phyloP scores from a whole-genome alignment of 2,888 invertebrate species.

The Sinelater perroti region DNA sequence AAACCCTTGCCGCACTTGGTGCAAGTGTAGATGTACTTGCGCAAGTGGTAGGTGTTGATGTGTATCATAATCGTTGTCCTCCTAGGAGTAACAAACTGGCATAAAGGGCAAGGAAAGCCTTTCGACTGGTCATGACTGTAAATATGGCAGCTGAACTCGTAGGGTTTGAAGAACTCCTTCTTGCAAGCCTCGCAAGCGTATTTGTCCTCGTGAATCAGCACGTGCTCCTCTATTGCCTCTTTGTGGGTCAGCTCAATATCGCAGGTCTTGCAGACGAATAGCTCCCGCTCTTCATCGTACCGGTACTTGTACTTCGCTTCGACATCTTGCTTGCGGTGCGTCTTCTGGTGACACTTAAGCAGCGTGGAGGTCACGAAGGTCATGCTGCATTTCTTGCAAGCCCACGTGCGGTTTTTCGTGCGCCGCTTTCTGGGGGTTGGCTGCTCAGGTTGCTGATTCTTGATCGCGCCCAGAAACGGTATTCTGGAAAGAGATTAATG shows the following conservation, averaged over 20 bases:
- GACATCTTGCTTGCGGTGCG: constrained; percentile 20
- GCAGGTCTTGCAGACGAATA: constrained; percentile 40
- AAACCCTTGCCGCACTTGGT: constrained; percentile 66
- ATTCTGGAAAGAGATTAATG: no score
- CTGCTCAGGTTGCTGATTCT: no score
- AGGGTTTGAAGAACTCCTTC: constrained; percentile 52
- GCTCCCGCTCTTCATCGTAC: constrained; percentile 48
- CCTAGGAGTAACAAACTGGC: constrained; percentile 49
- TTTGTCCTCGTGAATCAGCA: constrained; percentile 33
- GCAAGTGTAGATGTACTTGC: constrained; percentile 62
- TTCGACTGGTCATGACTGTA: constrained; percentile 51
- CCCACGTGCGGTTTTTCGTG: not conserved
- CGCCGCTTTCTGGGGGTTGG: not conserved
- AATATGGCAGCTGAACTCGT: constrained; percentile 53
- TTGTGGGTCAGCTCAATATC: constrained; percentile 29
- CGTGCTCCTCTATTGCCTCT: constrained; percentile 37
- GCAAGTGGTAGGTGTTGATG: constrained; percentile 53
- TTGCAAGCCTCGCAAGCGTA: constrained; percentile 50
- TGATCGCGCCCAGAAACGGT: no score
- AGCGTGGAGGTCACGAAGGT: not conserved
- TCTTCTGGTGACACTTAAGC: constrained; percentile 40
- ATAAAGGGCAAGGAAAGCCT: constrained; percentile 52
- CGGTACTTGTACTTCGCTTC: constrained; percentile 44
- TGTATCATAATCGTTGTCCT: constrained; percentile 51
- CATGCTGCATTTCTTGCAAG: not conserved